Percentiles rank a stretch among this genome's conserved stretches.
These are phyloP conservation scores for Onychostruthus taczanowskii DNA, from an alignment of 2,113 vertebrate genomes.

Conservation along the genomic window DNA sequence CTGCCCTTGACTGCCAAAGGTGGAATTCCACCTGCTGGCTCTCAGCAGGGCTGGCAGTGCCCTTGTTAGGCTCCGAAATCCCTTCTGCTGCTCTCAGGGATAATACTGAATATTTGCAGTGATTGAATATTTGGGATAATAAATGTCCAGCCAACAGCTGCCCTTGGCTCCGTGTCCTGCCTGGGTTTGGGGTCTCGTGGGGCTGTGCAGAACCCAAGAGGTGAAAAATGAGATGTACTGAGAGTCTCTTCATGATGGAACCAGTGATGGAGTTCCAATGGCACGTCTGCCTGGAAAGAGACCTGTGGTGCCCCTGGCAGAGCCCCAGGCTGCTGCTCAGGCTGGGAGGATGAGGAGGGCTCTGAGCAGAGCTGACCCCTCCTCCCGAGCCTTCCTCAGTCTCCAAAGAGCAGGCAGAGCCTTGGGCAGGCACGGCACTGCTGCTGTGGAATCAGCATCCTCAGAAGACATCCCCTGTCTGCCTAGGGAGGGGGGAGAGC, in stretches of 20 bases:
- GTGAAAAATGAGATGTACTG: neutral
- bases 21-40: neutral
- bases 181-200: fast-evolving
- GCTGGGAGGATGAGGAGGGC: neutral
- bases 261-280: fast-evolving
- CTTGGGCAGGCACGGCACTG: neutral
- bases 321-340: neutral
- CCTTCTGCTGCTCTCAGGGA: neutral
- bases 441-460: neutral
- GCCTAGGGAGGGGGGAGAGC: neutral
- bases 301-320: neutral
- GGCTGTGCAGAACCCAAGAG: neutral
- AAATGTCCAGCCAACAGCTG: fast-evolving
- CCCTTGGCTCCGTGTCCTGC: neutral
- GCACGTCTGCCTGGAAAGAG: neutral
- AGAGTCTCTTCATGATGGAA: neutral
- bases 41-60: neutral
- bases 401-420: fast-evolving
- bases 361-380: fast-evolving
- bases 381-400: fast-evolving
- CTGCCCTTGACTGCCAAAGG: neutral
- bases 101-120: neutral
- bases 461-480: fast-evolving
- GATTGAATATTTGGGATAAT: too few relatives aligned
- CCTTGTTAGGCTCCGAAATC: fast-evolving